Percentiles rank a stretch among this genome's conserved stretches.
Conservation (phyloP, 2,113 vertebrate genomes). For the Dendrocopos noguchii region DNA sequence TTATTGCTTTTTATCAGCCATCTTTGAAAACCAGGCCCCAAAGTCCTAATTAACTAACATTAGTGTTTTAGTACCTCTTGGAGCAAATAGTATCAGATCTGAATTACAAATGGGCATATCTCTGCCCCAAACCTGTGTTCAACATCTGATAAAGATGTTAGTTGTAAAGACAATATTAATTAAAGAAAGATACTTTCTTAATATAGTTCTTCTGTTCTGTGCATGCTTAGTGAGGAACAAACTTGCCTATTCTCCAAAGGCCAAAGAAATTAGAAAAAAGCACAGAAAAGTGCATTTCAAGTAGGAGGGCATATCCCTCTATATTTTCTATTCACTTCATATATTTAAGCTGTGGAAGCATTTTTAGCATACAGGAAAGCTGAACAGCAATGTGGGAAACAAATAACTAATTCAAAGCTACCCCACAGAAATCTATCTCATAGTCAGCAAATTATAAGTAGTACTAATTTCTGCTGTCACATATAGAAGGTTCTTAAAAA, state of each 20-base stretch:
- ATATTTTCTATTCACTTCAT: neutral
- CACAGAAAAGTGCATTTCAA: neutral
- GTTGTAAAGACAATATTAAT: slow-evolving; percentile 52
- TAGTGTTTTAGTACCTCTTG: slow-evolving; percentile 7
- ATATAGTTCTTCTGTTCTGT: neutral
- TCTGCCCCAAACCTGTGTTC: slow-evolving; percentile 54
- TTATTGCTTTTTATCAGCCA: slow-evolving; percentile 56
- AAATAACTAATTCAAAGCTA: neutral
- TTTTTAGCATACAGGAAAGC: neutral
- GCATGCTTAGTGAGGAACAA: neutral
- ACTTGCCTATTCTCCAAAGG: neutral
- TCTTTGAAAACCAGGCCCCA: slow-evolving; percentile 54
- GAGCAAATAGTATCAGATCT: slow-evolving; percentile 45
- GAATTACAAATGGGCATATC: slow-evolving; percentile 51
- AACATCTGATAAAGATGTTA: slow-evolving; percentile 11
- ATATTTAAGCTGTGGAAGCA: neutral
- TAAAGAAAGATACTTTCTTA: slow-evolving; percentile 30
- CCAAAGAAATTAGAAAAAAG: neutral
- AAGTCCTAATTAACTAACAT: slow-evolving; percentile 67
- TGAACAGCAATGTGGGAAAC: neutral
- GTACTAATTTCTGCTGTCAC: neutral
- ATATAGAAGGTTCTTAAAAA: neutral
- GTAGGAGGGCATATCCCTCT: neutral
- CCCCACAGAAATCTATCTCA: neutral
- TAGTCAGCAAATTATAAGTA: neutral